These are phyloP conservation scores for Spongilla lacustris DNA, from an alignment of 37 sponge, comb jelly and placozoan genomes.

Conservation along the genomic window DNA sequence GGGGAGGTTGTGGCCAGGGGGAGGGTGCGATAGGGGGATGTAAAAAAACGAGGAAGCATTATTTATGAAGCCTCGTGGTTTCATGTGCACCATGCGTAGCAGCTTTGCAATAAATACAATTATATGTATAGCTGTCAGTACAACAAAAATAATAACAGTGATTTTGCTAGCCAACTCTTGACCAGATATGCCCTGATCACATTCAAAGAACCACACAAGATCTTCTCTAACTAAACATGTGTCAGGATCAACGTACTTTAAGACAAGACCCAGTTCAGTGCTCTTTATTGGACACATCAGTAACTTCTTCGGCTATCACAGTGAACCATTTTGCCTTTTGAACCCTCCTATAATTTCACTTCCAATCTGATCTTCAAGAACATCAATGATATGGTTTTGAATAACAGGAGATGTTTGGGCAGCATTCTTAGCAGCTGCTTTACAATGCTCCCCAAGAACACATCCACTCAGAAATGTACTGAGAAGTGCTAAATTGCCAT, in stretches of 20 bases:
- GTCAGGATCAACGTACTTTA: slow-evolving; percentile 54
- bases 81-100: no score
- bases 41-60: no score
- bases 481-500: slow-evolving; percentile 40
- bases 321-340: slow-evolving; percentile 25
- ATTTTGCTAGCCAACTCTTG: slow-evolving; percentile 63
- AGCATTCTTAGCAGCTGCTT: slow-evolving; percentile 51
- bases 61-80: no score
- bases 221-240: slow-evolving; percentile 63
- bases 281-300: slow-evolving; percentile 66
- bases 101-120: no score
- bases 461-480: slow-evolving; percentile 16
- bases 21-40: no score
- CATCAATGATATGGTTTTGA: slow-evolving; percentile 57
- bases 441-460: slow-evolving; percentile 44
- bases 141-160: no score
- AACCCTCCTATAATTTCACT: neutral
- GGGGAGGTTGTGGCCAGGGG: no score
- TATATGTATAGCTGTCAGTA: no score
- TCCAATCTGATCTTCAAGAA: slow-evolving; percentile 22
- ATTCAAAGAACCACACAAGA: slow-evolving; percentile 58
- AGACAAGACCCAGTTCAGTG: slow-evolving; percentile 45
- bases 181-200: slow-evolving; percentile 67
- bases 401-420: slow-evolving; percentile 45
- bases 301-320: slow-evolving; percentile 57